A percentile compares a stretch with the other conserved stretches of the same genome.
Conservation (phyloP, 2,113 vertebrate species). For the Eretmochelys imbricata region DNA sequence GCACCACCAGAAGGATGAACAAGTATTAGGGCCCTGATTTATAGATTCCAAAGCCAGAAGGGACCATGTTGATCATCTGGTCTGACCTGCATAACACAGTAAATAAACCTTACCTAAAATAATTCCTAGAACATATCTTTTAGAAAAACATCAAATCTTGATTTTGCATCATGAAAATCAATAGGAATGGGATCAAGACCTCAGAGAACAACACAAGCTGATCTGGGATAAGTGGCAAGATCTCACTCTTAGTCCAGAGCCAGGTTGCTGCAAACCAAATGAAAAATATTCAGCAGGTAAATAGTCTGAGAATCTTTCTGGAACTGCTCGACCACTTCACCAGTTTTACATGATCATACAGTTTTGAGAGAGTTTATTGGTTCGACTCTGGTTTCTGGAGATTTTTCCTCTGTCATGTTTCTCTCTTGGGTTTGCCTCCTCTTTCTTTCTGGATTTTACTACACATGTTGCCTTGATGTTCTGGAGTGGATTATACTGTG, state of each 20-base stretch:
- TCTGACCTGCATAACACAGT: no score
- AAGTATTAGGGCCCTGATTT: no score
- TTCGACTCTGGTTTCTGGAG: background rate
- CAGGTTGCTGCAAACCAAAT: background rate
- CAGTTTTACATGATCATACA: background rate
- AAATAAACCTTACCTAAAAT: no score
- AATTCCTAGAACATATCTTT: no score
- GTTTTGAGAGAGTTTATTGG: background rate
- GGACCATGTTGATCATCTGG: no score
- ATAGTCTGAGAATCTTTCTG: background rate
- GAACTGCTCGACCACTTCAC: background rate
- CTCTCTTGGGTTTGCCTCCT: background rate
- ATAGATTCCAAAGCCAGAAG: no score
- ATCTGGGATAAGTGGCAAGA: background rate
- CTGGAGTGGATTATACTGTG: conserved; percentile 75
- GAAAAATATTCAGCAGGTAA: background rate
- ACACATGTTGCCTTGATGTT: conserved; percentile 72
- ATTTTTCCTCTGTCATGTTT: background rate
- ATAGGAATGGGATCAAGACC: background rate
- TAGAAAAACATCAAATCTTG: no score
- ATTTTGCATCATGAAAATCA: no score
- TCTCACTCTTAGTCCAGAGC: background rate
- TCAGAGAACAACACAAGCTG: background rate
- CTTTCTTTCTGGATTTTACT: conserved; percentile 72
- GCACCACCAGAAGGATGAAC: no score